Conservation (phyloP, 1,140 invertebrate species). For the Catajapyx aquilonaris region DNA sequence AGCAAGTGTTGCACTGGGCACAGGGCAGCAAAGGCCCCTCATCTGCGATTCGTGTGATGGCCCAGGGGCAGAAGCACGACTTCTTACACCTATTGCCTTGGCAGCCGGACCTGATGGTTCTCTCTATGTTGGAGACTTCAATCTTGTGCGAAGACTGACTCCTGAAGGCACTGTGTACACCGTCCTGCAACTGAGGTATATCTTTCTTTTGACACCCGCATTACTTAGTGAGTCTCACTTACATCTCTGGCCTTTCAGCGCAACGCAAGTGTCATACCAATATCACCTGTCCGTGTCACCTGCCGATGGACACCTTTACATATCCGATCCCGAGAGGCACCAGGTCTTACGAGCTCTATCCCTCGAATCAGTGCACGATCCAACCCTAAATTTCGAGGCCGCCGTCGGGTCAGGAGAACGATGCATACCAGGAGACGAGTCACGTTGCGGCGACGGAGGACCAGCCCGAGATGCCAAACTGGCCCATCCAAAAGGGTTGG, state of each 20-base stretch:
- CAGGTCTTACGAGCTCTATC: conserved; percentile 56
- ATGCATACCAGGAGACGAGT: conserved; percentile 78
- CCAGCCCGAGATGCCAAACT: conserved; percentile 72
- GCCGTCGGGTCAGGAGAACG: conserved; percentile 89
- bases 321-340: conserved; percentile 85
- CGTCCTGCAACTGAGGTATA: conserved; percentile 75
- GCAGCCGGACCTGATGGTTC: conserved; percentile 88
- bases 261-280: conserved; percentile 81
- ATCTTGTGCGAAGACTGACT: conserved; percentile 77
- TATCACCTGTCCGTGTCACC: conserved; percentile 90
- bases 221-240: too few species aligned
- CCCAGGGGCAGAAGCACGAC: conserved; percentile 57
- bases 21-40: conserved; percentile 59
- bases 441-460: conserved; percentile 81
- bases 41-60: conserved; percentile 65
- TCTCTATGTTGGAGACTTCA: conserved; percentile 92
- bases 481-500: conserved; percentile 86
- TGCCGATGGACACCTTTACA: conserved; percentile 82
- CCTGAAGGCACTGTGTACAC: conserved; percentile 80
- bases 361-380: conserved; percentile 55
- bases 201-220: too few species aligned
- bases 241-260: conserved; percentile 32
- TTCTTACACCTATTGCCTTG: conserved; percentile 79
- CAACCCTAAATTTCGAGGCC: conserved; percentile 62
- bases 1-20: conserved; percentile 82